These are phyloP conservation scores for Calcarius lapponicus DNA, from an alignment of 2,797 vertebrate genomes.

Conservation along the genomic window DNA sequence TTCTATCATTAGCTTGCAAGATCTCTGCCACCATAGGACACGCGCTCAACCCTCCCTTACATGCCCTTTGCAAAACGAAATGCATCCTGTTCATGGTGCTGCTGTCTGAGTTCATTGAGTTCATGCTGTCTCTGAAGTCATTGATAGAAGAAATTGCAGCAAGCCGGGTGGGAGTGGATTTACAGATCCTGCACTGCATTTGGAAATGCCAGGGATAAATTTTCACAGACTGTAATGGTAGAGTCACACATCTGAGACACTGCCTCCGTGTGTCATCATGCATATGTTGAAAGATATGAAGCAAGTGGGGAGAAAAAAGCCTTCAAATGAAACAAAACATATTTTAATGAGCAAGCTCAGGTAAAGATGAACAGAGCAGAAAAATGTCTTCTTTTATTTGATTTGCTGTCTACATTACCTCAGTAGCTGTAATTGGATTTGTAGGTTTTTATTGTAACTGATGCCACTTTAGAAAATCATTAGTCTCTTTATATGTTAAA, in stretches of 20 bases:
- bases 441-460: not conserved
- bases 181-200: not conserved
- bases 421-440: not conserved
- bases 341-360: not conserved
- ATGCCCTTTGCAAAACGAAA: not conserved
- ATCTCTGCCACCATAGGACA: not conserved
- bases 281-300: not conserved
- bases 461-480: not conserved
- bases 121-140: not conserved
- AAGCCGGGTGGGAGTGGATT: not conserved
- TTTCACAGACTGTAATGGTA: not conserved
- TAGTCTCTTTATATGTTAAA: not conserved
- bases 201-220: constrained; percentile 1
- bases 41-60: not conserved
- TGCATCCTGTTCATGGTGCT: not conserved
- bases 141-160: not conserved
- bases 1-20: not conserved
- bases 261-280: not conserved
- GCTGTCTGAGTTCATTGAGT: not conserved
- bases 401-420: not conserved
- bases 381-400: not conserved
- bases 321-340: not conserved
- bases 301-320: not conserved
- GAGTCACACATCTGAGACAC: not conserved
- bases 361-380: not conserved